Percentiles rank a stretch among this genome's conserved stretches.
Evolutionary conservation across 2,113 vertebrate genomes (phyloP).

Genomic region (Zosterops lateralis): DNA sequence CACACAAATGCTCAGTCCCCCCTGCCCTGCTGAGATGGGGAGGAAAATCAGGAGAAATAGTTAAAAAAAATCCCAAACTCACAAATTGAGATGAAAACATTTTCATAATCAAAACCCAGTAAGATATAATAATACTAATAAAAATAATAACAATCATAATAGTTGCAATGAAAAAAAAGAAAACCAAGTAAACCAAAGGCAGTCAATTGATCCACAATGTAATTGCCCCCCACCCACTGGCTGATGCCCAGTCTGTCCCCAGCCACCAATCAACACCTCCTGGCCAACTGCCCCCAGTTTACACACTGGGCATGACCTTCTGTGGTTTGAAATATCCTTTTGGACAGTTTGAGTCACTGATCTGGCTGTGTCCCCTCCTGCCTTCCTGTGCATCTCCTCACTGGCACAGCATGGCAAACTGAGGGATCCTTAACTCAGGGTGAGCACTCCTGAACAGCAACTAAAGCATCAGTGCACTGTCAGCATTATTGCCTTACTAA

Average conservation of each 20-base stretch:
- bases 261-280: fast-evolving
- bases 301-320: fast-evolving
- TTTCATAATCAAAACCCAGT: not conserved
- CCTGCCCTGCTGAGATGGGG: not conserved
- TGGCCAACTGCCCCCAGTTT: not conserved
- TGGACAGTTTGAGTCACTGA: not conserved
- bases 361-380: not conserved
- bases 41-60: not conserved
- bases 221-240: not conserved
- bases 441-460: not conserved
- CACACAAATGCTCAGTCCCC: not conserved
- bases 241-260: not conserved
- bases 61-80: not conserved
- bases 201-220: not conserved
- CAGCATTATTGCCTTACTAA: not conserved
- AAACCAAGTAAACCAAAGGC: not conserved
- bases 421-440: not conserved
- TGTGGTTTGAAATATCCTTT: not conserved
- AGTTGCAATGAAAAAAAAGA: not conserved
- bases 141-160: not conserved
- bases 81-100: not conserved
- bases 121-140: not conserved
- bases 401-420: not conserved
- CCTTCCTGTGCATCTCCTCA: not conserved
- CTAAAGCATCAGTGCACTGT: not conserved